Evolutionary conservation across 2,113 vertebrate genomes (phyloP).

Genomic region (Rhineura floridana): DNA sequence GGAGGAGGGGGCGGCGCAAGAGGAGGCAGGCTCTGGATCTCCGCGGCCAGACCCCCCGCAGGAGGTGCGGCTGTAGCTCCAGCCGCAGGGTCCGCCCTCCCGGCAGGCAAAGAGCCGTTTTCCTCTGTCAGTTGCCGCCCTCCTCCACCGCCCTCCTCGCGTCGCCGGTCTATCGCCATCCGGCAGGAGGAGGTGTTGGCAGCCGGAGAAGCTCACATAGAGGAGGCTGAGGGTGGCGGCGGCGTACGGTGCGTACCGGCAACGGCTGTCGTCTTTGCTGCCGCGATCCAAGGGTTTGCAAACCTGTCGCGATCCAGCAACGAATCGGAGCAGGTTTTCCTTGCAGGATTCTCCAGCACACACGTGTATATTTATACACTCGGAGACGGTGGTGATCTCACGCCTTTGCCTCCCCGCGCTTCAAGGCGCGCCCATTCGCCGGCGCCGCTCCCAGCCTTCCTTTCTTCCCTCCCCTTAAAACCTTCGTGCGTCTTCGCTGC

Average conservation of each 20-base stretch:
- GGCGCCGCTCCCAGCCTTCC: conserved; percentile 50
- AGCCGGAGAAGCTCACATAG: conserved; percentile 50
- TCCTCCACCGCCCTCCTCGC: conserved; percentile 62
- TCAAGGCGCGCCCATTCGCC: conserved; percentile 60
- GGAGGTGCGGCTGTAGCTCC: conserved; percentile 46
- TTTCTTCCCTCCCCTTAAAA: conserved; percentile 23
- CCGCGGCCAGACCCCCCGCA: conserved; percentile 49
- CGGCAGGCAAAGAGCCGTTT: conserved; percentile 74
- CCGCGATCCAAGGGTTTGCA: neutral
- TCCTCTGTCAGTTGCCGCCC: conserved; percentile 70
- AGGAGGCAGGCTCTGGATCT: conserved; percentile 71
- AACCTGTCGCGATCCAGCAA: conserved; percentile 11
- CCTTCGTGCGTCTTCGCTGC: neutral
- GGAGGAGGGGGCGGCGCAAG: conserved; percentile 26
- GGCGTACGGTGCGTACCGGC: neutral
- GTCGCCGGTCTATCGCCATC: conserved; percentile 79
- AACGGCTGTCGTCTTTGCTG: neutral
- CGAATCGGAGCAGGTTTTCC: neutral
- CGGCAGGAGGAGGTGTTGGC: conserved; percentile 43
- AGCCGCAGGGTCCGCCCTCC: conserved; percentile 43
- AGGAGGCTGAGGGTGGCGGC: neutral
- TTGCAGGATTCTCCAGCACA: neutral
- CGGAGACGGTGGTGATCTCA: neutral
- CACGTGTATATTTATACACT: neutral
- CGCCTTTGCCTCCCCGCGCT: conserved; percentile 26